Percentiles rank a stretch among this genome's conserved stretches.
Conservation (phyloP, 2,113 vertebrate genomes). For the Aldabrachelys gigantea region DNA sequence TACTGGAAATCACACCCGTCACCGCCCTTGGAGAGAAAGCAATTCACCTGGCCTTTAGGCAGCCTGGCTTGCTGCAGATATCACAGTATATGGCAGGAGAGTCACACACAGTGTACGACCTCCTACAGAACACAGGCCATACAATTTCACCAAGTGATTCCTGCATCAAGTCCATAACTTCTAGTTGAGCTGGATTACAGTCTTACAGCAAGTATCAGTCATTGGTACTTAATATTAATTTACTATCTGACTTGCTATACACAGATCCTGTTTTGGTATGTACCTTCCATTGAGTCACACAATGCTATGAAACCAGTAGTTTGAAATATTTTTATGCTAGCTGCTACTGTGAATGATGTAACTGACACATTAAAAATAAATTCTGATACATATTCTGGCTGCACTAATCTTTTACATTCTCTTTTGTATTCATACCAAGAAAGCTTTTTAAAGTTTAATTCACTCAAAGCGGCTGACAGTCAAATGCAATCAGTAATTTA, state of each 20-base stretch:
- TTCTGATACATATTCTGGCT: background rate
- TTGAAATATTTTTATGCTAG: conserved; percentile 44
- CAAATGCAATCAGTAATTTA: conserved; percentile 54
- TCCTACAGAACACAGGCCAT: background rate
- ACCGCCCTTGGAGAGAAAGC: background rate
- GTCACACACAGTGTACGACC: background rate
- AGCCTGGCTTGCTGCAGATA: background rate
- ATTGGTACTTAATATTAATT: background rate
- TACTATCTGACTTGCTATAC: background rate
- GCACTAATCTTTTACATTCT: conserved; percentile 33
- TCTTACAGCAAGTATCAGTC: background rate
- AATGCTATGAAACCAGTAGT: background rate
- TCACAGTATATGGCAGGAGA: background rate
- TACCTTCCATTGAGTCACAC: conserved; percentile 20
- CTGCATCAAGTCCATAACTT: background rate
- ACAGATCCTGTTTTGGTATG: background rate
- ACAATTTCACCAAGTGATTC: background rate
- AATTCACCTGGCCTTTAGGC: background rate
- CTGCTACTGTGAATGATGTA: background rate
- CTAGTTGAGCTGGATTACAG: background rate
- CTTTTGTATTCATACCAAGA: conserved; percentile 33
- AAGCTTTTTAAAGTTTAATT: conserved; percentile 39
- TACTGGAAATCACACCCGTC: background rate
- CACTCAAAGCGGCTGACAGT: conserved; percentile 31
- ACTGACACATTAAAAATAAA: background rate